Evolutionary conservation across 2,888 invertebrate genomes (phyloP), one percentile per base, ranked within the genome.

Genomic region (Myopa testacea): DNA sequence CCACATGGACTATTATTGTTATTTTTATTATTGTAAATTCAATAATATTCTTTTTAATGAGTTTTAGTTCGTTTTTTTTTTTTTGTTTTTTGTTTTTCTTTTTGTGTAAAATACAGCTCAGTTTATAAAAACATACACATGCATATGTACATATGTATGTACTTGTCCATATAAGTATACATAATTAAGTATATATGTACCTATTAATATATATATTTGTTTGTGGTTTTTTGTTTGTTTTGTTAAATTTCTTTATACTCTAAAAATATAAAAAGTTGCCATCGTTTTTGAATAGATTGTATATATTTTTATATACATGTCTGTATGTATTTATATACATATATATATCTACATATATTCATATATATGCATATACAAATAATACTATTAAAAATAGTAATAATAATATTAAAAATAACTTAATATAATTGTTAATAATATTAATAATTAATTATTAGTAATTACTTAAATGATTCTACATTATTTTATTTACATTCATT

Each of bases 11-110:
- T 45, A 26, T 26, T 26, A 26, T 70, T 70, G 12, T 34, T 34
- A 26, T 3, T 37, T 55, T 55, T 52, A 19, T 37, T 70, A 52
- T 55, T 70, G 70, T 70, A 6, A 19, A 16, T 40, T 26, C 26
- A 26, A 26, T 1, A 26, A 26, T 26, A 26, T 26, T 68, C 4
- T 26, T 63, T 63, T 26, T 1, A 7, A 7, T 63, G 7, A 62
- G 16, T 4, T 60, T 74, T 63, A 45, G 12, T 69, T 58, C 38
- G 50, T 62, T 70, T 63, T 16, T 84, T 81, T 19, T 34, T 63
- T 8, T 63, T 6, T 34, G 5, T 45, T 83, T 83, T 84, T 81
- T n/a, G n/a, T n/a, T 10, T 45, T 45, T 45, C 4, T 1, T 45
- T 45, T 55, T 55, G n/a, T 55, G 10, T 55, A n/a, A 55, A 55